phyloP scores from a whole-genome alignment of 2,113 vertebrate genomes.

The Ophthalmolycus amberensis region DNA sequence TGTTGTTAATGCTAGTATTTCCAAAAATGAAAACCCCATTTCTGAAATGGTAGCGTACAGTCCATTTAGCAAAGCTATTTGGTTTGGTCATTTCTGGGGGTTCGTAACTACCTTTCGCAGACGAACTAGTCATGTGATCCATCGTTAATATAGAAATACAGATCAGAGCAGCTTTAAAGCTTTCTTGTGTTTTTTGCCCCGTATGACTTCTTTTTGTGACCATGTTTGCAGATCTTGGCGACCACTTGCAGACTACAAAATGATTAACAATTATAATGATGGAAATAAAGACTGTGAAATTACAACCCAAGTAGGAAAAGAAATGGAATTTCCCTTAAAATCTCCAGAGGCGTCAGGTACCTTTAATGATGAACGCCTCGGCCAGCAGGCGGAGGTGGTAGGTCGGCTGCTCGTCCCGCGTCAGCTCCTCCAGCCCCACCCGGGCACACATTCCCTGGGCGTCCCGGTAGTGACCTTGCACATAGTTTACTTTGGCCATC shows the following conservation, averaged over 20 bases:
- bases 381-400: slow-evolving; percentile 94
- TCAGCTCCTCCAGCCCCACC: slow-evolving; percentile 91
- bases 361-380: slow-evolving; percentile 96
- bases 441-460: slow-evolving; percentile 96
- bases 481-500: slow-evolving; percentile 94
- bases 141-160: no score
- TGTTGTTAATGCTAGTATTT: no score
- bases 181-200: neutral
- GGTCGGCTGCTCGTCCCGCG: slow-evolving; percentile 87
- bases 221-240: neutral
- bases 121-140: no score
- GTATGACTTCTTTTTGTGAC: neutral
- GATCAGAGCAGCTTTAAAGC: no score
- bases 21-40: no score
- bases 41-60: no score
- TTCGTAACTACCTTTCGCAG: no score
- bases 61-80: no score
- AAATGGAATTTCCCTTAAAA: neutral
- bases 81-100: no score
- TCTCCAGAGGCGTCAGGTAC: slow-evolving; percentile 72
- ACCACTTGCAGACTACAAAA: neutral
- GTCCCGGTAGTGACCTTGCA: slow-evolving; percentile 93
- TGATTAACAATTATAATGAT: neutral
- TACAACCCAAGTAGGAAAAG: neutral
- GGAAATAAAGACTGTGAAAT: neutral